Evolutionary conservation across 1,140 invertebrate genomes (phyloP).

Genomic region (Paraescarpia echinospica): DNA sequence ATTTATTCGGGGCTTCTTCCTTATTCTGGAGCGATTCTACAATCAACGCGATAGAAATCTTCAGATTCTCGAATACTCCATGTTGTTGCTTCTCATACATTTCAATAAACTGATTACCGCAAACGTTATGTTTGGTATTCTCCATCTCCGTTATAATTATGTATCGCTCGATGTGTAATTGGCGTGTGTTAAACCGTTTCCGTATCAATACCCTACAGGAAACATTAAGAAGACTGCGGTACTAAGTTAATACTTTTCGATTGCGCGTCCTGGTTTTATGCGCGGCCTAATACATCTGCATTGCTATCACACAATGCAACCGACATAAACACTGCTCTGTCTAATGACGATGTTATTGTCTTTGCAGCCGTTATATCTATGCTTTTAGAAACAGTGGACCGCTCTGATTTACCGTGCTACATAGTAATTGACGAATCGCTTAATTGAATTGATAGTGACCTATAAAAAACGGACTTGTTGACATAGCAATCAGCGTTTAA

Average conservation of each 20-base stretch:
- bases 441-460: background rate
- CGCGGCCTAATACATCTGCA: background rate
- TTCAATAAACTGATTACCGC: background rate
- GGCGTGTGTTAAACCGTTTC: background rate
- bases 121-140: background rate
- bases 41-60: background rate
- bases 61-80: background rate
- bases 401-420: background rate
- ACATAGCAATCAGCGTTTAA: background rate
- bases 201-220: background rate
- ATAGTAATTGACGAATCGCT: background rate
- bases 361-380: background rate
- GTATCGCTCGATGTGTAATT: background rate
- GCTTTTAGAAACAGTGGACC: background rate
- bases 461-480: background rate
- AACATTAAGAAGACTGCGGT: background rate
- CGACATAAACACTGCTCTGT: background rate
- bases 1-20: too few relatives aligned
- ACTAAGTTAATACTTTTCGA: background rate
- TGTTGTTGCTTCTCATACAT: background rate
- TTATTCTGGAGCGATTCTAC: background rate
- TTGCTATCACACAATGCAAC: background rate
- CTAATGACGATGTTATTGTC: background rate
- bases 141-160: background rate
- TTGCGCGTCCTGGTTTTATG: background rate